Base-by-base conservation (phyloP, 1,140 invertebrate species). In the Heliconius nattereri region DNA sequence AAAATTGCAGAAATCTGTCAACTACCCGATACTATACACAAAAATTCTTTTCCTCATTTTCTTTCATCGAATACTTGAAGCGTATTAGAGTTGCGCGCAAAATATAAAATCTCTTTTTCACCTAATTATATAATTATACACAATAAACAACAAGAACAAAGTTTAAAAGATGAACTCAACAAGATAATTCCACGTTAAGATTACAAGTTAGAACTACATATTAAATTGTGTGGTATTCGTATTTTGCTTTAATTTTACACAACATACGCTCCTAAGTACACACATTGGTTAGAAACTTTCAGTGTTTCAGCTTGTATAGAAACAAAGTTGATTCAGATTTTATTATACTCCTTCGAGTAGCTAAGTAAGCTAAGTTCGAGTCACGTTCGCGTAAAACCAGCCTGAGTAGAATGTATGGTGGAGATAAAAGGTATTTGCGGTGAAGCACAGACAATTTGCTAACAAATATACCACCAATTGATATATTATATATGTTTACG, bases 311-410 rank as follows among this genome's bases (percentile, higher is more conserved):
- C 60, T 23, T 26, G 60, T 66, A 66, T 66, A 16, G 60, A 29
- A 52, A 29, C 60, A 29, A 66, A 66, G 60, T 78, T 80, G 76
- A 83, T 78, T 78, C 70, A 76, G 60, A 80, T 80, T 78, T 80
- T 83, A 83, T 83, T 83, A 80, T 80, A 79, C 71, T 79, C 78
- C 60, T 72, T 54, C 71, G 72, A 83, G 70, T 76, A 77, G 70
- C 73, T 73, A 78, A 83, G 76, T 80, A 73, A 77, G 70, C 73
- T 73, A 78, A 83, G 76, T 80, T 83, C 35, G 52, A 78, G 76
- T 81, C 80, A 81, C 80, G 80, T 73, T 66, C 74, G 71, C 79
- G 73, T 80, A 76, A 81, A 81, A 78, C 76, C 70, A 73, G 80
- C 75, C 74, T 73, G 57, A 81, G 76, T 78, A 75, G 60, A 81